A percentile compares a stretch with the other conserved stretches of the same genome.
Conservation (phyloP, 2,888 invertebrate genomes). For the Dicycla oo region DNA sequence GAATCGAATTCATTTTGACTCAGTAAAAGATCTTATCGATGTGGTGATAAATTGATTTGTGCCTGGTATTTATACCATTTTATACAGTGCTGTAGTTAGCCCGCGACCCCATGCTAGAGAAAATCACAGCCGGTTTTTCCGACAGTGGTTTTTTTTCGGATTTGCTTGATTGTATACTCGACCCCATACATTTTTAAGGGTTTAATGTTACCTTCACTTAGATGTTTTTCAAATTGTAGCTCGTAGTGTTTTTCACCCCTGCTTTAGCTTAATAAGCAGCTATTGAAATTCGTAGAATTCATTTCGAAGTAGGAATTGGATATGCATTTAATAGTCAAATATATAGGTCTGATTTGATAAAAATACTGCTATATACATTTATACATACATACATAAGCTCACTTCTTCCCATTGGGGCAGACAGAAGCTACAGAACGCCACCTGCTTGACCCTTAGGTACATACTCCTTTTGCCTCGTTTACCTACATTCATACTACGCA, state of each 20-base stretch:
- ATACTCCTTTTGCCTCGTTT: no score
- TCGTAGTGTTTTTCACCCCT: neutral
- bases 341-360: neutral
- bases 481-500: no score
- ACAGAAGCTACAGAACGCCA: no score
- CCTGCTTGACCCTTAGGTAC: no score
- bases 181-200: conserved; percentile 60
- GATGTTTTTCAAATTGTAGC: conserved; percentile 17
- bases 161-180: conserved; percentile 41
- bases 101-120: conserved; percentile 47
- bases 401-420: no score
- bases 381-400: no score
- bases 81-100: conserved; percentile 35
- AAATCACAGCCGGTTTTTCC: conserved; percentile 56
- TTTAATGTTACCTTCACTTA: conserved; percentile 4
- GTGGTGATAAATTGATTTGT: conserved; percentile 40
- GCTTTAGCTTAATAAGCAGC: conserved; percentile 16
- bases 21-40: conserved; percentile 39
- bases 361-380: neutral
- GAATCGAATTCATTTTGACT: conserved; percentile 66
- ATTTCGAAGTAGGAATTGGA: neutral
- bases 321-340: neutral
- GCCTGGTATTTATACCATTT: conserved; percentile 63
- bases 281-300: neutral
- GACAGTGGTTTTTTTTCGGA: conserved; percentile 39